Percentiles rank a stretch among this genome's conserved stretches.
phyloP scores from a whole-genome alignment of 2,797 vertebrate genomes.

The Phalanger gymnotis region DNA sequence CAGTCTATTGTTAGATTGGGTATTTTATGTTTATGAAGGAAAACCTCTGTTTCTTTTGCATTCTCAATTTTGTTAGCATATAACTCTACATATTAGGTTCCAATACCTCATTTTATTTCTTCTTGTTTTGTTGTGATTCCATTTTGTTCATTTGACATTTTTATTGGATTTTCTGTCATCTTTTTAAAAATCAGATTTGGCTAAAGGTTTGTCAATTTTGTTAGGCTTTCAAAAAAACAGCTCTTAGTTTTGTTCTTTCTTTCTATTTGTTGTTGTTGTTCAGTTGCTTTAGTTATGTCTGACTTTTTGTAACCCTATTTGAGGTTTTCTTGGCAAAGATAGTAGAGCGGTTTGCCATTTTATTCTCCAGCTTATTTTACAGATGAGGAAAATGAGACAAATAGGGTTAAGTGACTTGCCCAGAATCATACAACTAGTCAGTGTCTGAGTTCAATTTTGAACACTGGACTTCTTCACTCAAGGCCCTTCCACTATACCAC shows the following conservation, averaged over 20 bases:
- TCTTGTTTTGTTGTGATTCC: neutral
- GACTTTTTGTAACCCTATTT: neutral
- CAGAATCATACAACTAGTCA: neutral
- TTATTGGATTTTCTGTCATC: neutral
- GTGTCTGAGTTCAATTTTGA: neutral
- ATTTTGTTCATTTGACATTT: neutral
- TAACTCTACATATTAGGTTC: neutral
- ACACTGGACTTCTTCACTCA: neutral
- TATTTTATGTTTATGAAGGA: neutral
- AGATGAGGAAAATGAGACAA: neutral
- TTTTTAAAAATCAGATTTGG: neutral
- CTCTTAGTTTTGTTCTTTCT: neutral
- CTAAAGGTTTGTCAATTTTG: neutral
- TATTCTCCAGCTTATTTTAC: neutral
- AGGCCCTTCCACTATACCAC: neutral
- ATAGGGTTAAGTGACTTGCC: neutral
- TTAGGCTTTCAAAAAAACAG: neutral
- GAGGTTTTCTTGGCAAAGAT: neutral
- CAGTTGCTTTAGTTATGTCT: too few relatives aligned
- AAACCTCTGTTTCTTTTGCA: neutral
- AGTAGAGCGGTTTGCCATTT: neutral
- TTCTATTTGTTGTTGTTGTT: neutral
- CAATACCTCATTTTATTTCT: neutral
- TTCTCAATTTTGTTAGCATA: neutral
- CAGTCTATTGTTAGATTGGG: neutral